Evolutionary conservation across 1,140 invertebrate species (phyloP), one percentile per base, ranked within the genome.

Genomic region (Aradophagus sp.): DNA sequence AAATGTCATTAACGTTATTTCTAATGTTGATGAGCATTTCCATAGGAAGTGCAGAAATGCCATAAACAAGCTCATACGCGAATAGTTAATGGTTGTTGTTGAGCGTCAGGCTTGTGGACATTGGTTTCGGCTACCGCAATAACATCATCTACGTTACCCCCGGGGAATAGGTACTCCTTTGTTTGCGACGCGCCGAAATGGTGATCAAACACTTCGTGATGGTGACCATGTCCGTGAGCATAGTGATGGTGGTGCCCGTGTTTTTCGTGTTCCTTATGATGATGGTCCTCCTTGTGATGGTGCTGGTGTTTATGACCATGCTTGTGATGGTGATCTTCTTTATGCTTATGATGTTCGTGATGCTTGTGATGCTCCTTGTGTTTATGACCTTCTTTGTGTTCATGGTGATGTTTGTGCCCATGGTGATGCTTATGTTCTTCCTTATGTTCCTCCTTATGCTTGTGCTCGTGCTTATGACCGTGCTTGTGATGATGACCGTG

Each of bases 371-470:
- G 61, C 15, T 72, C 63, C 4, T 73, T 58, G 23, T 73, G 70
- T 7, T 75, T 67, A 11, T 81, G 78, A 23, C 20, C 16, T 20
- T 81, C 77, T 0, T 70, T 71, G 19, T 83, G 80, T 11, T 82
- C 66, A 11, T 81, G 78, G 0, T 70, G 62, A 20, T 79, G 75
- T 2, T 74, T 76, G 2, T 80, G 48, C 13, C 71, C 77, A 20
- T 83, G 81, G 0, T 76, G 62, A 15, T 81, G 72, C n/a, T 77
- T 74, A 59, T 79, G 78, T 77, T 5, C 52, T 23, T 80, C 74
- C 5, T 83, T 52, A n/a, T 79, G 77, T 0, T 62, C 75, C 16
- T 82, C 76, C n/a, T 80, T 79, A 31, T 83, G 81, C 2, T 80
- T 73, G 13, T 50, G 47, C n/a, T 50, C 70, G 20, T 34, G 32